Base-by-base conservation (phyloP, 2,888 invertebrate genomes). In the Gnatocerus cornutus region DNA sequence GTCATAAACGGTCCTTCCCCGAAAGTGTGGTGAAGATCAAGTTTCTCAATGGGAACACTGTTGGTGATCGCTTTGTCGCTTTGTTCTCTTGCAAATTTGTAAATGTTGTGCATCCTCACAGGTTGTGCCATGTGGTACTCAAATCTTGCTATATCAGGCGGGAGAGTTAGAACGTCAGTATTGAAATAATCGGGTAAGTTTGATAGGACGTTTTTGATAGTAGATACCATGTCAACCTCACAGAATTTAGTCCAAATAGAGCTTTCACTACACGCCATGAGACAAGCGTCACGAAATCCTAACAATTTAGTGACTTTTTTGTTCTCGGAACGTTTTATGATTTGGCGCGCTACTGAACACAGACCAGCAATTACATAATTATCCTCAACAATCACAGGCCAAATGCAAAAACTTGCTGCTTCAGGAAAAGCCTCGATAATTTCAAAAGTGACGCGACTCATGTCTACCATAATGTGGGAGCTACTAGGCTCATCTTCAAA, bases 201-300 rank as follows among this genome's bases (percentile, higher is more conserved):
- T 12, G 68, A 64, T 13, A 87, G 74, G 53, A 89, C 74, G n/a
- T 84, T 78, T 70, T 88, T 87, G 0, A 92, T 84, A 0, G 91
- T 88, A 59, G 85, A 82, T 8, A 93, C 88, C 45, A 96, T 86
- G 80, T 96, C 94, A 2, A 93, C 88, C 87, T 97, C 97, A 87
- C 97, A 97, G 82, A 96, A 96, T 79, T 92, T 93, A 0, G 97
- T 97, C 97, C 96, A 97, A 39, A 93, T 87, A 6, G 96, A 95
- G 6, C 90, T 89, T 85, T 96, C 96, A 21, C 94, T 92, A 59
- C 95, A 94, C 1, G 95, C 92, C 77, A 93, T 88, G 9, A 96
- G 86, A 79, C 95, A 95, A 59, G 92, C 90, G 71, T 89, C 90
- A 69, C 94, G 90, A 79, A 95, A 96, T 0, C 96, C 95, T 9